Conservation (phyloP, 2,113 vertebrate species). For the Cacatua alba region DNA sequence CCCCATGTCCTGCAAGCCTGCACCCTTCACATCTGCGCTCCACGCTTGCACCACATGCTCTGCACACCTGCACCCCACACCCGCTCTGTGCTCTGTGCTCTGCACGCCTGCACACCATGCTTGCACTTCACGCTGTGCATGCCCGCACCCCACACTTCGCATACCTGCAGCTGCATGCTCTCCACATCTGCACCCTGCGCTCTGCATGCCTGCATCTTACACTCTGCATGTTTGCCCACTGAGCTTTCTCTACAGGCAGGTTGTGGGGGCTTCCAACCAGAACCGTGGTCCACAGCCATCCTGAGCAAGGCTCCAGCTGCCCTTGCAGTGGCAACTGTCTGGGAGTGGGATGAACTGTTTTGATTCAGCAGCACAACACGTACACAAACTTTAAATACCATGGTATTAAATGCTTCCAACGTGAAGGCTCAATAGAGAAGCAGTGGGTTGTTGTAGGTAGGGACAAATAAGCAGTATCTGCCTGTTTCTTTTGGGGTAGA, state of each 20-base stretch:
- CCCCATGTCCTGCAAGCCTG: neutral
- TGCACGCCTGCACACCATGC: neutral
- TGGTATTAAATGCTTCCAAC: accelerated
- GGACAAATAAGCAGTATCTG: neutral
- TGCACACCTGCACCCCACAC: neutral
- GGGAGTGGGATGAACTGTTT: neutral
- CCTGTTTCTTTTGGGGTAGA: neutral
- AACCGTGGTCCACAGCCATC: neutral
- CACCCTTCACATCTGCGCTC: neutral
- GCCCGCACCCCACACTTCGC: neutral
- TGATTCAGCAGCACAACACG: neutral
- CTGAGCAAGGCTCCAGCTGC: neutral
- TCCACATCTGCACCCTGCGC: accelerated
- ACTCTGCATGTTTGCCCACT: neutral
- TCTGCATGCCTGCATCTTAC: too few relatives aligned
- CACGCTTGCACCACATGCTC: neutral
- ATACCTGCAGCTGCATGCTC: neutral
- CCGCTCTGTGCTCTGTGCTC: neutral
- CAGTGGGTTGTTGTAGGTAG: neutral
- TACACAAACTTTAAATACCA: neutral
- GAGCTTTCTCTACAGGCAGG: neutral
- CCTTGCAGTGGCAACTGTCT: neutral
- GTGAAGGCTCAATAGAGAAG: neutral
- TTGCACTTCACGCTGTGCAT: neutral
- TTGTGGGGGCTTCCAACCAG: neutral